Evolutionary conservation across 2,113 vertebrate genomes (phyloP), one percentile per base, ranked within the genome.

Genomic region (Eulacestoma nigropectus): DNA sequence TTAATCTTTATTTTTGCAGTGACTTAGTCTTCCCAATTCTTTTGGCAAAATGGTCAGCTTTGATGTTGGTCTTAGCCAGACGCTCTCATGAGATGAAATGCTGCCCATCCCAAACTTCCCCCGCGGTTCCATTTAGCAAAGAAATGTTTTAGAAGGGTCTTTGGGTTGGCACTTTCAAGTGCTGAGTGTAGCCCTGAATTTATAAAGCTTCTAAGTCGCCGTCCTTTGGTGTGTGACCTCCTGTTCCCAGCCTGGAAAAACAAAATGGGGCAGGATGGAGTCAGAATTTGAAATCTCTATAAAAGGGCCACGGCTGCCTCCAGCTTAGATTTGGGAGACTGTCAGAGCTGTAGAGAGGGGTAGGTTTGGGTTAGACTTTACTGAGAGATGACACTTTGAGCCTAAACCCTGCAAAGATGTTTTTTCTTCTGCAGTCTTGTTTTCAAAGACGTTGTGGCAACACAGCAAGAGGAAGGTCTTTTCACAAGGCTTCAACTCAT

Each of bases 141-240:
- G 84, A 74, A 94, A 87, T 94, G 91, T 90, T 55, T 87, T 56
- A 89, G 91, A 42, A 83, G 68, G 69, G 74, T 84, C 91, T 87
- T 90, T 32, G 69, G 74, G 69, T n/a, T 81, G 87, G 76, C 44
- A 27, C 49, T 94, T 94, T 44, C 78, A 93, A 94, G 84, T 89
- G 87, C 62, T 85, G 78, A 96, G 87, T 32, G 52, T 27, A 87
- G 63, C 37, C 33, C 87, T 76, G 62, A 72, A n/a, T 76, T 95
- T 68, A 47, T 63, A 63, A 82, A 82, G 13, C 64, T 47, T 78
- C 49, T 26, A 76, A 77, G 90, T 67, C 6, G 2, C 72, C 63
- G 37, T 76, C 67, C 32, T 85, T 44, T 26, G 33, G 33, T 65
- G 49, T 7, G 10, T 81, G 76, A 35, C 64, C 7, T n/a, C 42